Evolutionary conservation across 2,888 invertebrate genomes (phyloP).

Genomic region (Polyommatus iphigenia): DNA sequence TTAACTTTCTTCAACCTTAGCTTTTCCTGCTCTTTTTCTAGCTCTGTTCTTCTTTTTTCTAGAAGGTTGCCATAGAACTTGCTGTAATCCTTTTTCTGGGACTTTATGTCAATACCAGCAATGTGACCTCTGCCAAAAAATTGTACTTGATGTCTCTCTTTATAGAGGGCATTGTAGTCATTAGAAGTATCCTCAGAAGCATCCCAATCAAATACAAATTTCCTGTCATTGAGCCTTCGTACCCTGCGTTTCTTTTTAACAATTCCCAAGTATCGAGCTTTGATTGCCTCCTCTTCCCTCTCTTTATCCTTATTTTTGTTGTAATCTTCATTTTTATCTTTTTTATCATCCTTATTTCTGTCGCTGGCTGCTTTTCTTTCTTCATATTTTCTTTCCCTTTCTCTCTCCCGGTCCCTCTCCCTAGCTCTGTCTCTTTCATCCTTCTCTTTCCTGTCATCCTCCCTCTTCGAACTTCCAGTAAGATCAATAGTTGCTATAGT

Average conservation of each 20-base stretch:
- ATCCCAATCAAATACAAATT: slow-evolving; percentile 99
- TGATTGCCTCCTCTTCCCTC: slow-evolving; percentile 96
- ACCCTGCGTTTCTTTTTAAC: slow-evolving; percentile 96
- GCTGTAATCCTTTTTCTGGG: slow-evolving; percentile 96
- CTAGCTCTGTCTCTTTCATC: slow-evolving; percentile 78
- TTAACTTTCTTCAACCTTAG: slow-evolving; percentile 94
- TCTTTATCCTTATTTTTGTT: slow-evolving; percentile 89
- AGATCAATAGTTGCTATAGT: slow-evolving; percentile 69
- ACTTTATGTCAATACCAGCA: slow-evolving; percentile 98
- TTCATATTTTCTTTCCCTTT: slow-evolving; percentile 71
- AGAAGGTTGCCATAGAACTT: slow-evolving; percentile 98
- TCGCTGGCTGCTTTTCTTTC: slow-evolving; percentile 76
- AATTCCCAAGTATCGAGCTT: slow-evolving; percentile 96
- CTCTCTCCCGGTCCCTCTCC: slow-evolving; percentile 77
- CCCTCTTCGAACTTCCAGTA: slow-evolving; percentile 74
- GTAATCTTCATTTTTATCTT: slow-evolving; percentile 75
- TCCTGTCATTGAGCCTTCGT: slow-evolving; percentile 96
- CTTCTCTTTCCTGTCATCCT: slow-evolving; percentile 65
- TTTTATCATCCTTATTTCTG: slow-evolving; percentile 68
- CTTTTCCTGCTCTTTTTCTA: slow-evolving; percentile 98
- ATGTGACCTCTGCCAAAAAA: slow-evolving; percentile 99
- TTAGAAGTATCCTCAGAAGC: slow-evolving; percentile 98
- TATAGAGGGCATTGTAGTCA: slow-evolving; percentile 98
- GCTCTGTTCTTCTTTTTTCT: slow-evolving; percentile 96
- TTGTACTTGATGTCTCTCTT: slow-evolving; percentile 97